Percentiles rank a stretch among this genome's conserved stretches.
phyloP scores from a whole-genome alignment of 2,113 vertebrate species.

The Rutilus rutilus region DNA sequence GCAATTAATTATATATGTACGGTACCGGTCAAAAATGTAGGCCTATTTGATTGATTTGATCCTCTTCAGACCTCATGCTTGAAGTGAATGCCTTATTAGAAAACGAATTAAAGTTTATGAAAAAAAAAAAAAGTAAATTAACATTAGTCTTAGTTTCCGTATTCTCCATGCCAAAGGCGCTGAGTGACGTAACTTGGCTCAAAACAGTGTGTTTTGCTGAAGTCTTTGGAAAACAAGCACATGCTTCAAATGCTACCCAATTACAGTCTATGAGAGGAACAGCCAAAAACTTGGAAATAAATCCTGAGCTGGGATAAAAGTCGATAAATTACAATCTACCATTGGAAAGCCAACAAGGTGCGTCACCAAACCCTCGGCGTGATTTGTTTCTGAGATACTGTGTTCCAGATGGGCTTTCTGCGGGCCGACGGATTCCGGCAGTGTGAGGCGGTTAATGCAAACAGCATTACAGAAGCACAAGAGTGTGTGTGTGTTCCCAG shows the following conservation, averaged over 20 bases:
- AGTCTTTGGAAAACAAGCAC: constrained; percentile 56
- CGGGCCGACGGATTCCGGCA: constrained; percentile 8
- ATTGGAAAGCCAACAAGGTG: constrained; percentile 54
- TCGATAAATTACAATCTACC: constrained; percentile 53
- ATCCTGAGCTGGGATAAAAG: constrained; percentile 51
- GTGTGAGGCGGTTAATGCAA: constrained; percentile 18
- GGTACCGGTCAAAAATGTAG: no score
- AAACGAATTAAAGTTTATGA: no score
- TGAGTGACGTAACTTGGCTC: constrained; percentile 50
- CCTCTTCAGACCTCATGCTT: no score
- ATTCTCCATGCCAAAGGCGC: constrained; percentile 31
- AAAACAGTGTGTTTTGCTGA: constrained; percentile 42
- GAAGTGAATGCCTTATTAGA: no score
- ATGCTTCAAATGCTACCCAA: constrained; percentile 49
- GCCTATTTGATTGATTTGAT: no score
- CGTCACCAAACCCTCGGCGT: constrained; percentile 41
- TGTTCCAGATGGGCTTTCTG: constrained; percentile 39
- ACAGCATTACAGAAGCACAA: constrained; percentile 30
- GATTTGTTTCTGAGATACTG: constrained; percentile 49
- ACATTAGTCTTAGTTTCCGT: constrained; percentile 7
- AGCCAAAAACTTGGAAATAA: constrained; percentile 54
- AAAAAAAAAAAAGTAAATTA: background rate
- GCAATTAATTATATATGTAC: no score
- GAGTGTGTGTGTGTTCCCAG: background rate
- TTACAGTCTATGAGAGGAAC: constrained; percentile 48